phyloP scores from a whole-genome alignment of 1,140 invertebrate species.

The Phenacoccus solenopsis region DNA sequence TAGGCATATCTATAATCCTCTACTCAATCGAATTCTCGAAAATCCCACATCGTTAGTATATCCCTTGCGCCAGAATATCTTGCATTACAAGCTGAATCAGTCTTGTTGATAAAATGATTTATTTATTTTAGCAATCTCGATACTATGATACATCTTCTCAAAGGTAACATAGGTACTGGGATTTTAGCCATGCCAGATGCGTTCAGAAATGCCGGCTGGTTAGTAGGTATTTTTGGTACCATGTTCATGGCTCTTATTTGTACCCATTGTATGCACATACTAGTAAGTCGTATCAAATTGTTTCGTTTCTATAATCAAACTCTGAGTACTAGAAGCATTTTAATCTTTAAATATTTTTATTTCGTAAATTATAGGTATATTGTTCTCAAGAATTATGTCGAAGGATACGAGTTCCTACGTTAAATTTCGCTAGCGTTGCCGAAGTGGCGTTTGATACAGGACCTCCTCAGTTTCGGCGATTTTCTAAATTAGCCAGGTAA shows the following conservation, averaged over 20 bases:
- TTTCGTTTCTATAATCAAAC: not conserved
- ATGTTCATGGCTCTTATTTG: conserved; percentile 63
- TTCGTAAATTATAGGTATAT: conserved; percentile 36
- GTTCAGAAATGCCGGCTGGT: conserved; percentile 64
- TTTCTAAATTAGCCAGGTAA: conserved; percentile 52
- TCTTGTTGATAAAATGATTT: conserved; percentile 18
- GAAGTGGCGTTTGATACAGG: conserved; percentile 58
- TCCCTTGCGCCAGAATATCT: not conserved
- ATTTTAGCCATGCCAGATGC: conserved; percentile 75
- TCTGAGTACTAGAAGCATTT: not conserved
- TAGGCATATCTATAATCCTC: conserved; percentile 41
- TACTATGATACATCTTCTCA: conserved; percentile 64
- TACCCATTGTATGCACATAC: conserved; percentile 77
- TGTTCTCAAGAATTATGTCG: conserved; percentile 56
- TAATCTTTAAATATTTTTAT: conserved; percentile 12
- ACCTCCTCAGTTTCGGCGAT: conserved; percentile 45
- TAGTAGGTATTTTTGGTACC: conserved; percentile 54
- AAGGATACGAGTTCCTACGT: conserved; percentile 45
- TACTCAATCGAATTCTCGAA: conserved; percentile 49
- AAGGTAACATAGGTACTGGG: conserved; percentile 74
- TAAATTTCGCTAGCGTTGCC: conserved; percentile 62
- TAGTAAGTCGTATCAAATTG: conserved; percentile 42
- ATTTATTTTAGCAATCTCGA: conserved; percentile 48
- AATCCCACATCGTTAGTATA: conserved; percentile 50
- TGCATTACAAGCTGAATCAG: conserved; percentile 5